phyloP scores from a whole-genome alignment of 2,888 invertebrate species.

The Acronicta alni region DNA sequence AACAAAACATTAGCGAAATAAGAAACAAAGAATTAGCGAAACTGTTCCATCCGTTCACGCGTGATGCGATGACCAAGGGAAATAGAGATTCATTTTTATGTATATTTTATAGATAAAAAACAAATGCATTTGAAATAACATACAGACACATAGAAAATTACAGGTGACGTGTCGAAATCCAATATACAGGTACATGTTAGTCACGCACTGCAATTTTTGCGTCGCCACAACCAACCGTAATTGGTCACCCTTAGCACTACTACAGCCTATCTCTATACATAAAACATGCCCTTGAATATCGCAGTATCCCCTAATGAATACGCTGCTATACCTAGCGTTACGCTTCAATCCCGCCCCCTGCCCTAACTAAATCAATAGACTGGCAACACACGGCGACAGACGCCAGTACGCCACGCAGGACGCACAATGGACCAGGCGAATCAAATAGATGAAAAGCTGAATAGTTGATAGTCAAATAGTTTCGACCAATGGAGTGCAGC shows the following conservation, averaged over 20 bases:
- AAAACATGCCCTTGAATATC: constrained; percentile 54
- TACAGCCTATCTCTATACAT: constrained; percentile 28
- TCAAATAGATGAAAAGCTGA: constrained; percentile 40
- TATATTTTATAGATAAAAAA: constrained; percentile 4
- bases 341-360: constrained; percentile 81
- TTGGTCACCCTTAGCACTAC: constrained; percentile 27
- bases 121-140: not conserved
- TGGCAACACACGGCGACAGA: constrained; percentile 53
- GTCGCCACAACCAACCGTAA: constrained; percentile 28
- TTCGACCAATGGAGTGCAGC: constrained; percentile 19
- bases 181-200: constrained; percentile 17
- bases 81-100: no score
- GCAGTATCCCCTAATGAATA: constrained; percentile 59
- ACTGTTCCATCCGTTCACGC: no score
- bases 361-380: constrained; percentile 81
- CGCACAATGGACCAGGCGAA: constrained; percentile 45
- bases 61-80: no score
- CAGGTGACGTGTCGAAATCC: constrained; percentile 5
- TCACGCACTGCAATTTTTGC: constrained; percentile 29
- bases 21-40: no score
- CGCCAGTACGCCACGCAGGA: constrained; percentile 25
- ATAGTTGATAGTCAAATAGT: constrained; percentile 30
- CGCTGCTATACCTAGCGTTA: constrained; percentile 62
- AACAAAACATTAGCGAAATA: no score
- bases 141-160: constrained; percentile 11